Base-by-base conservation (phyloP, 2,888 invertebrate genomes). In the Protophormia terraenovae region DNA sequence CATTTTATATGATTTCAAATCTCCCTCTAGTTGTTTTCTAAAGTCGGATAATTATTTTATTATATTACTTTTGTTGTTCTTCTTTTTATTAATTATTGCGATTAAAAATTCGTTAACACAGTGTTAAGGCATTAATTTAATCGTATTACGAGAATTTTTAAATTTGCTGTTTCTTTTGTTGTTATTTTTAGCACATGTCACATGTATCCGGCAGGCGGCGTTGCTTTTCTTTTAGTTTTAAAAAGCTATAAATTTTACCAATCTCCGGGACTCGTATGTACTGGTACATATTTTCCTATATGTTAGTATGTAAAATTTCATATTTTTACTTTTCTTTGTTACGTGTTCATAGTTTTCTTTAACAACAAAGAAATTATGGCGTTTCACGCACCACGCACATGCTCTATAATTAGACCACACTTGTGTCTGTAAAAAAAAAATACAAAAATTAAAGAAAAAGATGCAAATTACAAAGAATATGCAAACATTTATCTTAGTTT, bases 141-240 rank as follows among this genome's bases (percentile, higher is more conserved):
- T 71, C 16, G 38, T 72, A 19, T 76, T 71, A 27, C 55, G n/a
- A 35, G 14, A 82, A 69, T 62, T 62, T 22, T 66, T 72, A 4
- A 45, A 55, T 41, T 67, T 60, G 22, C 16, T 32, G 6, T 41
- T 75, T 60, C 12, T 62, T 41, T 81, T 58, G 45, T 58, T 82
- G 29, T 72, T 79, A 69, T 69, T 84, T n/a, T 86, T 66, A 75
- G 83, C 87, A 87, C 85, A 87, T 87, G 87, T 86, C 86, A 86
- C 83, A 78, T 72, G 80, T 72, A 85, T 85, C 84, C 87, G 84
- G 84, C 83, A 77, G 76, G 60, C 75, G 71, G 22, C 53, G 53
- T 47, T 78, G 32, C 24, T 50, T n/a, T 41, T 71, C 38, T 55
- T 69, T 66, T 75, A 38, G 38, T 41, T 60, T 62, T 67, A 45